phyloP scores from a whole-genome alignment of 2,797 vertebrate genomes.

The Phrynocephalus vlangalii region DNA sequence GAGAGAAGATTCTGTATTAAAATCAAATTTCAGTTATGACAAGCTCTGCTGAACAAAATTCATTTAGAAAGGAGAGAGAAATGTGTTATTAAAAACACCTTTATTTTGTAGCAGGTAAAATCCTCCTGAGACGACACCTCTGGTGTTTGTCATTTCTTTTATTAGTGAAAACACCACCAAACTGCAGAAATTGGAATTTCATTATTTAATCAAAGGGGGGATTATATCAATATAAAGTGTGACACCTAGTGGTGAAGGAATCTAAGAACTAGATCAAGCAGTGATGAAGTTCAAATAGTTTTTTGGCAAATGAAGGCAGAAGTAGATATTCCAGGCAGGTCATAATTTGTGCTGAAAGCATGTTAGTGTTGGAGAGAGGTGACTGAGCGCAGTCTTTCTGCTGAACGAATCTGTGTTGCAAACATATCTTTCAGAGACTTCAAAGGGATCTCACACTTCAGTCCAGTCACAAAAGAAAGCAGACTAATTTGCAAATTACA shows the following conservation, averaged over 20 bases:
- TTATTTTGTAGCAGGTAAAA: constrained; percentile 50
- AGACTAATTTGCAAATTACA: too few relatives aligned
- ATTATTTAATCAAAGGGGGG: constrained; percentile 24
- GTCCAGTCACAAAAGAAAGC: too few relatives aligned
- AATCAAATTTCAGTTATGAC: constrained; percentile 37
- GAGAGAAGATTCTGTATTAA: constrained; percentile 9
- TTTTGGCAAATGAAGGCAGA: neutral
- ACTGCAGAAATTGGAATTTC: constrained; percentile 2
- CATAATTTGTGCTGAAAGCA: too few relatives aligned
- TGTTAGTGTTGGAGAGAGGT: too few relatives aligned
- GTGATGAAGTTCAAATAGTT: neutral
- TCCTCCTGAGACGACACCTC: constrained; percentile 34
- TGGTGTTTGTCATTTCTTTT: constrained; percentile 52
- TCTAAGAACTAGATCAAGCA: neutral
- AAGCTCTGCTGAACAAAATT: constrained; percentile 37
- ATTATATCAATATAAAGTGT: constrained; percentile 66
- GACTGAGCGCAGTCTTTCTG: too few relatives aligned
- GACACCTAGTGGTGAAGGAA: constrained; percentile 77
- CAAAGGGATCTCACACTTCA: too few relatives aligned
- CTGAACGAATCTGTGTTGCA: too few relatives aligned
- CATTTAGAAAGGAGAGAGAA: constrained; percentile 55
- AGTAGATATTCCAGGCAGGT: neutral
- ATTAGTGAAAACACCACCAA: constrained; percentile 43
- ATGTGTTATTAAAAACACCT: constrained; percentile 47
- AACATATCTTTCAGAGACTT: too few relatives aligned